Conservation (phyloP, 2,113 vertebrate species). For the Malurus cyaneus region DNA sequence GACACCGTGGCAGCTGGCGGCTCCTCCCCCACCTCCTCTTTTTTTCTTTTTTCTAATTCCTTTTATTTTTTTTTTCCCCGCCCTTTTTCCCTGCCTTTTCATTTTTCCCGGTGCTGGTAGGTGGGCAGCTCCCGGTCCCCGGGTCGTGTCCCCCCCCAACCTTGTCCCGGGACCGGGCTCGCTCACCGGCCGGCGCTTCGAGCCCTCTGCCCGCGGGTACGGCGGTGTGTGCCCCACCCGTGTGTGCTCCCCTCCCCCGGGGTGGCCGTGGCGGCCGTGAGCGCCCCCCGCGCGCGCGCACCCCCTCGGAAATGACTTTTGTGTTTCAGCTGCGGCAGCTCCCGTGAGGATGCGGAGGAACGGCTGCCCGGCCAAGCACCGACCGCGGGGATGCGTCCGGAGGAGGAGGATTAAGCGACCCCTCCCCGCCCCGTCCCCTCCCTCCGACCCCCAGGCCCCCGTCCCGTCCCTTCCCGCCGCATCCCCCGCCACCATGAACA, state of each 20-base stretch:
- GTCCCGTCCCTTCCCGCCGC: no score
- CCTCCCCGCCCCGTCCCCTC: no score
- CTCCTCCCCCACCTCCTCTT: not conserved
- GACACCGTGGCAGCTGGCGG: conserved; percentile 76
- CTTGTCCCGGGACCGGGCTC: conserved; percentile 36
- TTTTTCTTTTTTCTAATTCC: not conserved
- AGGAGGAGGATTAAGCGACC: conserved; percentile 6
- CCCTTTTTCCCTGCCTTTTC: not conserved
- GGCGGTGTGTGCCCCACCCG: not conserved
- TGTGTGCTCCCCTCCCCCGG: not conserved
- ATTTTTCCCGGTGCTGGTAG: conserved; percentile 54
- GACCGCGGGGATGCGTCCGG: conserved; percentile 67
- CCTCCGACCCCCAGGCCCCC: no score
- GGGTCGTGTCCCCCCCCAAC: conserved; percentile 3
- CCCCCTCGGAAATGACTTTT: conserved; percentile 71
- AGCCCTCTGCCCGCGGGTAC: not conserved
- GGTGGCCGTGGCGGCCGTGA: conserved; percentile 36
- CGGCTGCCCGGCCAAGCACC: conserved; percentile 59
- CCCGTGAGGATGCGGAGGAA: conserved; percentile 71
- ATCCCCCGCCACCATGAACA: no score
- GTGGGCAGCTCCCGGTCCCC: conserved; percentile 52
- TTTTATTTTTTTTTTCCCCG: not conserved
- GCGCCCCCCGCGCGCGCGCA: not conserved
- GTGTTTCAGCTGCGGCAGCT: conserved; percentile 74
- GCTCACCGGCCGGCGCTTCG: not conserved